phyloP scores from a whole-genome alignment of 2,888 invertebrate genomes.

The Erebia ligea region DNA sequence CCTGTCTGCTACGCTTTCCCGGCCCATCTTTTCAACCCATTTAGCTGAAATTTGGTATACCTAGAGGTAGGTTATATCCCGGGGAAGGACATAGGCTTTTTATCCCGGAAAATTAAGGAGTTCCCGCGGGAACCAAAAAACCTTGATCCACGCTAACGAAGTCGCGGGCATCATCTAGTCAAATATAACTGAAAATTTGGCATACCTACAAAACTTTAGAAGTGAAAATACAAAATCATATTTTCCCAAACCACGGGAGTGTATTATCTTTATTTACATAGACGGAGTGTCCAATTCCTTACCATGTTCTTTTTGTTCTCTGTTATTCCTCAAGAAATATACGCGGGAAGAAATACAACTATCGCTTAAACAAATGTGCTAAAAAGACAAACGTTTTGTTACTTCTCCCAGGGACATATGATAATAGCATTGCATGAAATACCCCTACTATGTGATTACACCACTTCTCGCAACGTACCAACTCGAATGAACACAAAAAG shows the following conservation, averaged over 20 bases:
- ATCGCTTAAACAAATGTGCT: conserved; percentile 79
- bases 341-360: conserved; percentile 74
- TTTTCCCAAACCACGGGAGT: conserved; percentile 21
- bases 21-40: no score
- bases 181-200: background rate
- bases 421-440: conserved; percentile 67
- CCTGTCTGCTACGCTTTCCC: no score
- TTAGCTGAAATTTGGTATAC: no score
- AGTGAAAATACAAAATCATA: conserved; percentile 36
- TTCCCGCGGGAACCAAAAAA: no score
- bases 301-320: conserved; percentile 50
- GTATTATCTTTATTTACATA: conserved; percentile 42
- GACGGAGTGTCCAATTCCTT: conserved; percentile 53
- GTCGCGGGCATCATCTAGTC: no score
- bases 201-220: conserved; percentile 26
- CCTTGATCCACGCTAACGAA: no score
- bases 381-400: conserved; percentile 81
- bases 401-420: conserved; percentile 74
- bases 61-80: no score
- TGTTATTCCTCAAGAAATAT: conserved; percentile 57
- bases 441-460: conserved; percentile 51
- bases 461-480: background rate
- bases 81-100: no score
- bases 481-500: background rate
- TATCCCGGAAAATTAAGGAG: no score